Evolutionary conservation across 2,888 invertebrate genomes (phyloP).

Genomic region (Drosophila kambysellisi): DNA sequence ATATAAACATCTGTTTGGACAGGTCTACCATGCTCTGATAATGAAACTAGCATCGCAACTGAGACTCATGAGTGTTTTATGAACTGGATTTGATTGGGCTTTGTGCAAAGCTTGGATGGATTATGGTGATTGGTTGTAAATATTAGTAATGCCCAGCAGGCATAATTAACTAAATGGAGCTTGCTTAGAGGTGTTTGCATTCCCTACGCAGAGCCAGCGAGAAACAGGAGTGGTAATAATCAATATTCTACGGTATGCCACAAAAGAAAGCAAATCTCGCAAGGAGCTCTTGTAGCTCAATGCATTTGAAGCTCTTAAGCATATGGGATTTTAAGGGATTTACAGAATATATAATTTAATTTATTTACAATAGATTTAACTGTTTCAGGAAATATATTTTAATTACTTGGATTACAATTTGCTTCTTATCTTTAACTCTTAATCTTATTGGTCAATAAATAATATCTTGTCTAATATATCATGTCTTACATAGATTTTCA

Average conservation of each 20-base stretch:
- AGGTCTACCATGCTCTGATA: constrained; percentile 29
- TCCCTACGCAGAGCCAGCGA: background rate
- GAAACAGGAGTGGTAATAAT: background rate
- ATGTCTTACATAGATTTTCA: background rate
- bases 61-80: constrained; percentile 86
- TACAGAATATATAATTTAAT: background rate
- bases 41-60: constrained; percentile 17
- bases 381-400: background rate
- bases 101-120: constrained; percentile 48
- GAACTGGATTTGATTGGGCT: constrained; percentile 64
- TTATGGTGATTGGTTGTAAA: constrained; percentile 59
- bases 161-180: constrained; percentile 15
- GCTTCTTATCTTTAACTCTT: background rate
- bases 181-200: constrained; percentile 2
- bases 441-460: too few relatives aligned
- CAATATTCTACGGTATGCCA: background rate
- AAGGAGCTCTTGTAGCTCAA: background rate
- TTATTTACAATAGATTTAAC: too few relatives aligned
- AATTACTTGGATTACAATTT: background rate
- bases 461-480: background rate
- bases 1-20: constrained; percentile 15
- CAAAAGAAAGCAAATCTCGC: background rate
- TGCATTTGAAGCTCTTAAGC: background rate
- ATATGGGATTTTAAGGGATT: background rate
- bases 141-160: constrained; percentile 11